Evolutionary conservation across 2,888 invertebrate genomes (phyloP).

Genomic region (Drymonia ruficornis): DNA sequence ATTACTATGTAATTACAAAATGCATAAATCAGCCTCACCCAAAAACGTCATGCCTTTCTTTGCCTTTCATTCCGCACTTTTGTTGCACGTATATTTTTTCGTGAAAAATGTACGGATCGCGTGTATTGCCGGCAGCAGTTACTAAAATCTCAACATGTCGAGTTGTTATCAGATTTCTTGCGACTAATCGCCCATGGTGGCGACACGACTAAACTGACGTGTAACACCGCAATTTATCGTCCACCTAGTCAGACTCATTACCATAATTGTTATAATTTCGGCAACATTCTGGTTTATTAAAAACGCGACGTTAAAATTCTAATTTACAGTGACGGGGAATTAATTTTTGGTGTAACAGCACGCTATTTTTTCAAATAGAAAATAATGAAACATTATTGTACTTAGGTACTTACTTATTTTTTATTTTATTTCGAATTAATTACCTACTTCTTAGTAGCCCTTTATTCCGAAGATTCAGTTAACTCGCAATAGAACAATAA

Average conservation of each 20-base stretch:
- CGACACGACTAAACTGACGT: slow-evolving; percentile 3
- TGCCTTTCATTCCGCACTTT: neutral
- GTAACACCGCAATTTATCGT: neutral
- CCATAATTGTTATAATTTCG: slow-evolving; percentile 5
- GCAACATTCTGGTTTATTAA: slow-evolving; percentile 3
- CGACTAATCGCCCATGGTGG: slow-evolving; percentile 5
- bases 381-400: no score
- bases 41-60: neutral
- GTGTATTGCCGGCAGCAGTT: neutral
- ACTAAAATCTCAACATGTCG: neutral
- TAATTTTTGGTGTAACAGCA: neutral
- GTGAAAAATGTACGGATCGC: slow-evolving; percentile 6
- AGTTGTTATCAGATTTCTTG: slow-evolving; percentile 1
- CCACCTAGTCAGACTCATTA: slow-evolving; percentile 1
- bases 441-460: no score
- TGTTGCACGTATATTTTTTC: neutral
- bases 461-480: no score
- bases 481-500: neutral
- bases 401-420: no score
- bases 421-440: no score
- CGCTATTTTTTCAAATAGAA: neutral
- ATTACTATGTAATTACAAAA: no score
- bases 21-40: neutral
- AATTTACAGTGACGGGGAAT: neutral
- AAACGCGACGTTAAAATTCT: neutral